Conservation (phyloP, 53 echinoderm and acorn worm species). For the Patiria pectinifera region DNA sequence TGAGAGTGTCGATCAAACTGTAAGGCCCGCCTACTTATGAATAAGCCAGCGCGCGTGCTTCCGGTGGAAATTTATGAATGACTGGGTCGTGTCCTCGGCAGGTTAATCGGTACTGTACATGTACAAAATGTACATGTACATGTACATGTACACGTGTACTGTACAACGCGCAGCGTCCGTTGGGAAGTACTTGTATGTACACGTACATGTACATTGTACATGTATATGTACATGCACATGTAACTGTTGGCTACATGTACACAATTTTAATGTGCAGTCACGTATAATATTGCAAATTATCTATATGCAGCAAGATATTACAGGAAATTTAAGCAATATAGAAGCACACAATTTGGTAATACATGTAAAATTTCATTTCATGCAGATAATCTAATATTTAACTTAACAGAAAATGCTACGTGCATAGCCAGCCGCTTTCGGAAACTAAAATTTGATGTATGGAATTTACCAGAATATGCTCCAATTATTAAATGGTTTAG, state of each 20-base stretch:
- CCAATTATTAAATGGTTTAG: no score
- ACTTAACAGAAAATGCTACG: no score
- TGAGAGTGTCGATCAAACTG: neutral
- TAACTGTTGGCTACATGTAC: neutral
- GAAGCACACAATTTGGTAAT: no score
- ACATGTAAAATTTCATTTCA: no score
- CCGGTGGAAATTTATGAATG: constrained; percentile 65
- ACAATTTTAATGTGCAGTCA: neutral
- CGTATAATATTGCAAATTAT: no score
- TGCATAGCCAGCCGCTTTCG: no score
- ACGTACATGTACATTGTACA: neutral
- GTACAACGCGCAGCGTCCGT: no score
- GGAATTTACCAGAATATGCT: no score
- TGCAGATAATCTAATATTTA: no score
- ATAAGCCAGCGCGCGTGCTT: constrained; percentile 55
- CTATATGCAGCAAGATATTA: no score
- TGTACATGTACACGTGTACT: neutral
- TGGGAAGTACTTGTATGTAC: neutral
- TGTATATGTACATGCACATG: neutral
- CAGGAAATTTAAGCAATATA: no score
- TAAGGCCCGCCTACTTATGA: constrained; percentile 59
- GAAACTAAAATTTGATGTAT: no score
- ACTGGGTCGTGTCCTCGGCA: constrained; percentile 26
- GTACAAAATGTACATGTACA: neutral
- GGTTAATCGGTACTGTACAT: neutral